Base-by-base conservation (phyloP, 2,113 vertebrate genomes). In the Pimephales promelas region DNA sequence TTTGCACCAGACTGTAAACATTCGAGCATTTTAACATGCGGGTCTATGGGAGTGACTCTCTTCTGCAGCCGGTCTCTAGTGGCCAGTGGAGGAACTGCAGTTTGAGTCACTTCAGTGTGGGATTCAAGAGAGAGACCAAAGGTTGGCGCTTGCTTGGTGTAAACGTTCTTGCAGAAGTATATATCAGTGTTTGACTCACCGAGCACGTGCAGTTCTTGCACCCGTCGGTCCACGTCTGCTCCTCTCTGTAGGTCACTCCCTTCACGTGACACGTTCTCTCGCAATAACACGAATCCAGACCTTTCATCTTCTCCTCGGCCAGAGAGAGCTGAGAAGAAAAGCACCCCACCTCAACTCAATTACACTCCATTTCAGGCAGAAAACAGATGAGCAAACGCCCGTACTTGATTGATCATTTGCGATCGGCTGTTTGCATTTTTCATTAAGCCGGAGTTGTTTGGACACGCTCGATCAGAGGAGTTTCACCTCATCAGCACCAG, bases 131-230 rank as follows among this genome's bases (percentile, higher is more conserved):
- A 40, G 40, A 40, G 40, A 40, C 40, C 8, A 40, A 36, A 36
- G 34, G 34, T 36, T 36, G 34, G 5, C 34, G 34, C 0, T 36
- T 36, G 34, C 0, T 36, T 5, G 34, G 34, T 6, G 4, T 36
- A 36, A 40, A 3, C 6, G 18, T 20, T 54, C 2, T 54, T 47
- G 13, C 3, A 14, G 13, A 54, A 7, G 36, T 0, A 2, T 7
- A 8, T 22, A 22, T 20, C 52, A 8, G 52, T 20, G 49, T 20
- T 3, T 8, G 87, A 56, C 97, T 52, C 95, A 99, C 98, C 95
- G 93, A 94, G 96, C 98, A 99, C 70, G 96, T 98, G 96, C 98
- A 99, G 94, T 98, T 98, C 94, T 94, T 99, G 92, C 98, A 99
- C 93, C 97, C 97, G 80, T 99, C 97, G 86, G 95, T 96, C 98